These are phyloP conservation scores for Sarcophilus harrisii DNA, from an alignment of 2,797 vertebrate species.

Conservation along the genomic window DNA sequence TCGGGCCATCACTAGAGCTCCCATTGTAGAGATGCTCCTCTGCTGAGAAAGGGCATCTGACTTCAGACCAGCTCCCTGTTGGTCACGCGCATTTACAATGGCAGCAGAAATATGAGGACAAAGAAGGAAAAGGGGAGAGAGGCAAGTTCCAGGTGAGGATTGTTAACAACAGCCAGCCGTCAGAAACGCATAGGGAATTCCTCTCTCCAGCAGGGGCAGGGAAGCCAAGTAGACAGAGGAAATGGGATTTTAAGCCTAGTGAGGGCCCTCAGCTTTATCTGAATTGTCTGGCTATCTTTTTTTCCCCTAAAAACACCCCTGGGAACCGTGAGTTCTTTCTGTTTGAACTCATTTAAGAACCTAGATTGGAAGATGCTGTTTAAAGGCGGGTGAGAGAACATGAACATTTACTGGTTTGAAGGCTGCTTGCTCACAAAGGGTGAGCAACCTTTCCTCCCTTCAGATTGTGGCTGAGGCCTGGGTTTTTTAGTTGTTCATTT, in stretches of 20 bases:
- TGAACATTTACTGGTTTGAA: neutral
- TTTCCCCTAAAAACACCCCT: neutral
- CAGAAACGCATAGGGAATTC: neutral
- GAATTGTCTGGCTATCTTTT: neutral
- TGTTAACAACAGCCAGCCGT: neutral
- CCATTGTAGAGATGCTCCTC: neutral
- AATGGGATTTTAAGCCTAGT: neutral
- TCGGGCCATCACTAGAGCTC: neutral
- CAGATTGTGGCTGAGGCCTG: neutral
- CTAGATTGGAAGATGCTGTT: neutral
- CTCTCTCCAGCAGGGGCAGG: neutral
- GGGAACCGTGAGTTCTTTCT: constrained; percentile 12
- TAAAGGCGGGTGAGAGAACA: neutral
- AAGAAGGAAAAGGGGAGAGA: neutral
- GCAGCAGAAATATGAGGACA: neutral
- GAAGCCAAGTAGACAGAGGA: neutral
- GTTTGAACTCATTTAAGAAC: neutral
- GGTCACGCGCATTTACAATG: neutral
- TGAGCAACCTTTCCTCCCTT: neutral
- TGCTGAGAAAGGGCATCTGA: too few species aligned
- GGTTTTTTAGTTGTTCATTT: neutral
- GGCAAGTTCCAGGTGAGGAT: neutral
- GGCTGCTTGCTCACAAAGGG: neutral
- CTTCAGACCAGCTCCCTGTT: too few species aligned
- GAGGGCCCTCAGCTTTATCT: neutral